These are phyloP conservation scores for Leptopterna dolabrata DNA, from an alignment of 2,888 invertebrate genomes.

Conservation along the genomic window DNA sequence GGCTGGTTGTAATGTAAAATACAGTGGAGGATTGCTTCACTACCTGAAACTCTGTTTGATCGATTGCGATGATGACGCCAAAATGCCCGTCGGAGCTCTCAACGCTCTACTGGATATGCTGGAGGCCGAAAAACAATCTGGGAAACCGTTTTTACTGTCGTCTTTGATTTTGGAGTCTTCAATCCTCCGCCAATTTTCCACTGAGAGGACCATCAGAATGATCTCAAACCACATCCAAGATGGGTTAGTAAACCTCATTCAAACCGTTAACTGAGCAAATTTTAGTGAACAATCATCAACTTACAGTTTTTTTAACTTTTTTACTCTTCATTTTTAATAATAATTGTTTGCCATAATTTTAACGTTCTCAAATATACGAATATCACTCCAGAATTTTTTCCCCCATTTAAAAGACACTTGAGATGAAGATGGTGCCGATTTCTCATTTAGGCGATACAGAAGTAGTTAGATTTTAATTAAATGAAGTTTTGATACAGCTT, in stretches of 20 bases:
- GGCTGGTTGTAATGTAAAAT: constrained; percentile 59
- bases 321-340: too few species aligned
- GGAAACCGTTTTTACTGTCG: constrained; percentile 57
- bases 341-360: too few species aligned
- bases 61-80: constrained; percentile 68
- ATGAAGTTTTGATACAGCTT: too few species aligned
- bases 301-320: too few species aligned
- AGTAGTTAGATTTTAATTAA: too few species aligned
- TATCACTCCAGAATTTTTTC: too few species aligned
- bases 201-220: constrained; percentile 60
- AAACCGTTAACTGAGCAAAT: too few species aligned
- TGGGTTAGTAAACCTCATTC: constrained; percentile 51
- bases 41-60: constrained; percentile 62
- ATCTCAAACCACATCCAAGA: constrained; percentile 58
- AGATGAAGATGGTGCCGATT: too few species aligned
- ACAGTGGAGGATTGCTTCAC: constrained; percentile 61
- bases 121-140: constrained; percentile 29
- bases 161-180: constrained; percentile 61
- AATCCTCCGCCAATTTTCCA: constrained; percentile 60
- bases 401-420: too few species aligned
- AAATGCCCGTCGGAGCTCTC: constrained; percentile 68
- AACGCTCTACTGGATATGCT: constrained; percentile 66
- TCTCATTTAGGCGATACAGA: too few species aligned
- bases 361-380: too few species aligned
- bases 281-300: too few species aligned